A percentile compares a stretch with the other conserved stretches of the same genome.
These are phyloP conservation scores for Clivina fossor DNA, from an alignment of 2,888 invertebrate species.

Conservation along the genomic window DNA sequence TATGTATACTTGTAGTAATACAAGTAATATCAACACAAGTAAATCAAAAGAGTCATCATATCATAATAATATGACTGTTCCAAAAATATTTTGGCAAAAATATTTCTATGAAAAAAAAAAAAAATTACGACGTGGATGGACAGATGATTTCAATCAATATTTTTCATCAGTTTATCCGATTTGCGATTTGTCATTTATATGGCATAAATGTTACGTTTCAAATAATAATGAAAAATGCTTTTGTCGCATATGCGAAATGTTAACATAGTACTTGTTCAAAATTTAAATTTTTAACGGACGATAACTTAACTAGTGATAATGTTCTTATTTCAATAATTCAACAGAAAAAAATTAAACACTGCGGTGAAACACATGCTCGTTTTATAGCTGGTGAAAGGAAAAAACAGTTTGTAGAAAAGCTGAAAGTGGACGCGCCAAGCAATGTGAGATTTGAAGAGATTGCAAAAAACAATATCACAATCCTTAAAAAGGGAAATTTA, in stretches of 20 bases:
- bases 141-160: slow-evolving; percentile 7
- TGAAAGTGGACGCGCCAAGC: slow-evolving; percentile 5
- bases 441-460: neutral
- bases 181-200: slow-evolving; percentile 1
- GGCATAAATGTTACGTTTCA: slow-evolving; percentile 1
- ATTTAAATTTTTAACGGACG: slow-evolving; percentile 5
- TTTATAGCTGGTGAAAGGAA: slow-evolving; percentile 3
- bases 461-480: neutral
- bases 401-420: neutral
- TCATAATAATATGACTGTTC: slow-evolving; percentile 2
- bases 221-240: neutral
- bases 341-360: neutral
- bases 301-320: neutral
- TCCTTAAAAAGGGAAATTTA: neutral
- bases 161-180: neutral
- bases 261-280: slow-evolving; percentile 1
- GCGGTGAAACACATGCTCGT: neutral
- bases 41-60: too few relatives aligned
- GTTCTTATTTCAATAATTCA: neutral
- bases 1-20: too few relatives aligned
- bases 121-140: neutral
- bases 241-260: slow-evolving; percentile 9
- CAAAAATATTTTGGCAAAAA: slow-evolving; percentile 13
- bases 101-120: neutral
- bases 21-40: too few relatives aligned